These are phyloP conservation scores for Lipophrys pholis DNA, from an alignment of 2,113 vertebrate species.

Conservation along the genomic window DNA sequence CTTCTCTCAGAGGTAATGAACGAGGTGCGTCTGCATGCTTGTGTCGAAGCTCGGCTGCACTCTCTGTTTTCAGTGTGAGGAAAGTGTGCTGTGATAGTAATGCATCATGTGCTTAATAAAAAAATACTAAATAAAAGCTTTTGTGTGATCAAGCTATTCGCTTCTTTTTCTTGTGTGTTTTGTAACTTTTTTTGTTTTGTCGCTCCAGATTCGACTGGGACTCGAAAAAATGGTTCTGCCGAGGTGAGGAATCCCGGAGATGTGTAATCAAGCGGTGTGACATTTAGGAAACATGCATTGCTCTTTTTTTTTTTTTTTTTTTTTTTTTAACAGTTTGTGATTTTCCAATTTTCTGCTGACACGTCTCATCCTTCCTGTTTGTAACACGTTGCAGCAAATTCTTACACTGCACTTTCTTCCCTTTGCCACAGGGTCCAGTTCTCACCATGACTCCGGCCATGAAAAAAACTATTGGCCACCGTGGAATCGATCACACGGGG, in stretches of 20 bases:
- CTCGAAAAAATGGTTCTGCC: conserved; percentile 62
- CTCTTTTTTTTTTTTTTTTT: neutral
- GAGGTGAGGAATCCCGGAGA: conserved; percentile 73
- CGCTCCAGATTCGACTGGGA: conserved; percentile 65
- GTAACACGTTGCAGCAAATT: conserved; percentile 11
- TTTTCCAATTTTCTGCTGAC: conserved; percentile 37
- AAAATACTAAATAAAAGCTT: neutral
- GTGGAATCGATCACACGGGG: conserved; percentile 91
- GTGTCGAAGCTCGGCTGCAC: conserved; percentile 34
- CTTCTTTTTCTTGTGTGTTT: neutral
- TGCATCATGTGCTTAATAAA: conserved; percentile 13
- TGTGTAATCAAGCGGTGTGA: neutral
- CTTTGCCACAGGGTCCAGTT: conserved; percentile 80
- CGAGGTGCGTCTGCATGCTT: conserved; percentile 62
- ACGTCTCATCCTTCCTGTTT: conserved; percentile 56
- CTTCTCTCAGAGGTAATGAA: conserved; percentile 68
- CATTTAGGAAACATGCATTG: conserved; percentile 6
- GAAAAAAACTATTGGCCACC: conserved; percentile 92
- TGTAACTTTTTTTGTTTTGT: conserved; percentile 13
- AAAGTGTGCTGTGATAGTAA: conserved; percentile 23
- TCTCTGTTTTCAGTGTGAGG: conserved; percentile 13
- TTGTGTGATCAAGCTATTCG: neutral
- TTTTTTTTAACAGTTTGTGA: neutral
- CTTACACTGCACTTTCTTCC: conserved; percentile 11
- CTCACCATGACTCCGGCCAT: conserved; percentile 79